These are phyloP conservation scores for Scaptomyza hsui DNA, from an alignment of 1,140 invertebrate species.

Conservation along the genomic window DNA sequence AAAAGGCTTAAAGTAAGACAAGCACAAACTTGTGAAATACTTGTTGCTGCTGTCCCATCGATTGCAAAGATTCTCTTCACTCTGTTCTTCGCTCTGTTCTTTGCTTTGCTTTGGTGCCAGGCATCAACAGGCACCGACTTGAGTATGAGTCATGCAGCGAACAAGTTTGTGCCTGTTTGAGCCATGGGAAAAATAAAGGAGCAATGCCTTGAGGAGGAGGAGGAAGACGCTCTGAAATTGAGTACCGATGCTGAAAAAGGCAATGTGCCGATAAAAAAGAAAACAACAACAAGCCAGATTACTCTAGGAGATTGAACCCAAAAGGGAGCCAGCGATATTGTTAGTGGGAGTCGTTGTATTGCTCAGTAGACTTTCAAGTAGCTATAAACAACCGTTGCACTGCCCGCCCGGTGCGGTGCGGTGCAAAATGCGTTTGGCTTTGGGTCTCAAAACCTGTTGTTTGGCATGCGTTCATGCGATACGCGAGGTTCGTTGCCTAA, in stretches of 20 bases:
- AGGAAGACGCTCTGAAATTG: constrained; percentile 17
- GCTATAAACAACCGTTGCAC: constrained; percentile 59
- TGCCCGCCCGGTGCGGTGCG: too few species aligned
- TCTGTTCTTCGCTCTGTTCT: neutral
- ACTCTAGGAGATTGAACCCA: neutral
- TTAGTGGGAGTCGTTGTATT: constrained; percentile 30
- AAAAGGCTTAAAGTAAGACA: constrained; percentile 24
- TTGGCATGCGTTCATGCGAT: constrained; percentile 52
- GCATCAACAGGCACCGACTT: constrained; percentile 32
- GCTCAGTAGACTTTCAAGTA: constrained; percentile 29
- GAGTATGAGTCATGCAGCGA: constrained; percentile 55
- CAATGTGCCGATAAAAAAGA: constrained; percentile 34
- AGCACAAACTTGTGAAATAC: constrained; percentile 70
- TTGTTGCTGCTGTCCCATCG: constrained; percentile 33
- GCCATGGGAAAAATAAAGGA: constrained; percentile 73
- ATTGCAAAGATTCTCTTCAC: constrained; percentile 27
- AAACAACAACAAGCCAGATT: neutral
- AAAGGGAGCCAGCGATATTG: constrained; percentile 16
- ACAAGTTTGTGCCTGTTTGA: constrained; percentile 61
- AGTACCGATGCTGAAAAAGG: constrained; percentile 15
- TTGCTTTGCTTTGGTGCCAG: constrained; percentile 27
- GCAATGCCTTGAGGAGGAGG: constrained; percentile 34
- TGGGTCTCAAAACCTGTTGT: constrained; percentile 56
- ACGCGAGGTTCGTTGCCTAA: constrained; percentile 73
- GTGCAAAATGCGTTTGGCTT: constrained; percentile 58